Evolutionary conservation across 2,797 vertebrate species (phyloP).

Genomic region (Pangasius sanitwongsei): DNA sequence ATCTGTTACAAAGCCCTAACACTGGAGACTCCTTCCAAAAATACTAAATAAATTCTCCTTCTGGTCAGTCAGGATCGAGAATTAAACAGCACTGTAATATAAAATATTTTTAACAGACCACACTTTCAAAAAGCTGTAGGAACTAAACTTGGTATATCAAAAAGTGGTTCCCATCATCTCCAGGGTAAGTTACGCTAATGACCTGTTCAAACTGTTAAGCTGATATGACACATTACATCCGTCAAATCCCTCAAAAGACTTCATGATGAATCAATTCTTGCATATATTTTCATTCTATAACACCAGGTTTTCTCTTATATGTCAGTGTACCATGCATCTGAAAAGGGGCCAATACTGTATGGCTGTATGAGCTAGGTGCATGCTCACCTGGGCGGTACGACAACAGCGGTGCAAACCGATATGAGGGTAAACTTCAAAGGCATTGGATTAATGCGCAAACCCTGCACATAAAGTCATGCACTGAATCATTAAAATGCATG

Average conservation of each 20-base stretch:
- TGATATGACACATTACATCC: neutral
- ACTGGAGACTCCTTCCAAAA: neutral
- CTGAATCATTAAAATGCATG: conserved; percentile 38
- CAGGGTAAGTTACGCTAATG: neutral
- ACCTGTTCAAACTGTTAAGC: neutral
- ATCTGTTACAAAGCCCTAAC: neutral
- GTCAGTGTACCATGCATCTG: neutral
- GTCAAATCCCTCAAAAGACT: neutral
- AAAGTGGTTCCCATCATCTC: neutral
- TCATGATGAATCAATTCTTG: neutral
- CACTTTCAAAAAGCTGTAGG: neutral
- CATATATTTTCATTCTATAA: neutral
- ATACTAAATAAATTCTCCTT: neutral
- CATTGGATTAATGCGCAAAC: conserved; percentile 20
- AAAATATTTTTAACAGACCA: neutral
- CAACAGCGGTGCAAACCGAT: conserved; percentile 15
- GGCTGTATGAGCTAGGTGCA: conserved; percentile 13
- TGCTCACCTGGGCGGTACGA: conserved; percentile 12
- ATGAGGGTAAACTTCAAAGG: conserved; percentile 40
- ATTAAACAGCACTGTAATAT: neutral
- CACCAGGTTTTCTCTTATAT: neutral
- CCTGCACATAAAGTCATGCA: conserved; percentile 27
- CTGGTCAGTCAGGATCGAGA: neutral
- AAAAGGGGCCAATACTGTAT: neutral
- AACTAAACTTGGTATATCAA: neutral